Evolutionary conservation across 1,140 invertebrate species (phyloP).

Genomic region (Brachionus plicatilis): DNA sequence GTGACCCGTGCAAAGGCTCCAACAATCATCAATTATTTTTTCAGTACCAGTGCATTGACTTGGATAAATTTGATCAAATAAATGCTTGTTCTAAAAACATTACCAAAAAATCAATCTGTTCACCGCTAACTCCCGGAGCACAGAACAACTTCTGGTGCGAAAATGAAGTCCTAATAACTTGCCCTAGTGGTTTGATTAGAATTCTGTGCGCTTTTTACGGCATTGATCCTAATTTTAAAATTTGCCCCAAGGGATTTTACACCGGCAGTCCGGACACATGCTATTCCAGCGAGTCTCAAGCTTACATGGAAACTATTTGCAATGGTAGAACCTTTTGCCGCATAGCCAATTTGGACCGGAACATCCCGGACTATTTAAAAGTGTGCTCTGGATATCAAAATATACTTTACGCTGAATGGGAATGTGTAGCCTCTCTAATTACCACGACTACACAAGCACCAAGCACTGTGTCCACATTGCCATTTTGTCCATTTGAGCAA

Average conservation of each 20-base stretch:
- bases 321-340: not conserved
- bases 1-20: constrained; percentile 2
- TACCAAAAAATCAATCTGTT: not conserved
- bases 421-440: not conserved
- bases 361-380: not conserved
- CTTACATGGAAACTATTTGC: not conserved
- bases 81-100: not conserved
- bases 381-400: not conserved
- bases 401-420: constrained; percentile 22
- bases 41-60: constrained; percentile 35
- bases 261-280: constrained; percentile 6
- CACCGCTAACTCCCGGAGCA: not conserved
- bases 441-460: not conserved
- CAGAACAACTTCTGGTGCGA: not conserved
- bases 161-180: not conserved
- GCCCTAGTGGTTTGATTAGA: not conserved
- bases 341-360: not conserved
- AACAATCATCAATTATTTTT: constrained; percentile 12
- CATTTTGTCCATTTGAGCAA: constrained; percentile 31
- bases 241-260: not conserved
- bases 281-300: not conserved
- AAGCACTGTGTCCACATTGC: not conserved
- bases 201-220: constrained; percentile 32
- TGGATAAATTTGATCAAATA: not conserved
- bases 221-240: constrained; percentile 25